phyloP scores from a whole-genome alignment of 2,797 vertebrate species.

The Bufotes viridis region DNA sequence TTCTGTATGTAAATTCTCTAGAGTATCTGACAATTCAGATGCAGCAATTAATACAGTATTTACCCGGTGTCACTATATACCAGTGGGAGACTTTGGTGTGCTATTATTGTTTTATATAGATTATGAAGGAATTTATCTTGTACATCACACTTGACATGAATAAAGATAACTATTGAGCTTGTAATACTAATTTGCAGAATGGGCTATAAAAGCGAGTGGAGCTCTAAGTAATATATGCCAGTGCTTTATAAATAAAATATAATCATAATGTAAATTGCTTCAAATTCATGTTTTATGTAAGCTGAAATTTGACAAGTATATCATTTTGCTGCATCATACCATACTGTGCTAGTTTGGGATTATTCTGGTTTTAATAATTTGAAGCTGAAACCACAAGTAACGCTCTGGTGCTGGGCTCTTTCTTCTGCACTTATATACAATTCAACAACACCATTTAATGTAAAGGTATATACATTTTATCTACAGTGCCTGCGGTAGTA shows the following conservation, averaged over 20 bases:
- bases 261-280: constrained; percentile 10
- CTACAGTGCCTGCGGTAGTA: background rate
- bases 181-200: constrained; percentile 5
- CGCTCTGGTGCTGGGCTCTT: background rate
- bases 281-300: constrained; percentile 13
- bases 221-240: background rate
- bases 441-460: background rate
- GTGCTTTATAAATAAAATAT: constrained; percentile 26
- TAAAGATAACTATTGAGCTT: background rate
- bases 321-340: background rate
- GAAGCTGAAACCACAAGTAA: background rate
- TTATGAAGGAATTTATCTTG: background rate
- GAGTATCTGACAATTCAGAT: background rate
- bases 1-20: background rate
- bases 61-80: background rate
- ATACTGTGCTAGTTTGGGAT: background rate
- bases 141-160: constrained; percentile 7
- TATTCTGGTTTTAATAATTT: background rate
- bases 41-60: background rate
- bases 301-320: background rate
- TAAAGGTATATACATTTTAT: background rate
- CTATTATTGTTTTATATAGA: constrained; percentile 10
- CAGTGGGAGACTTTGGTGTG: background rate
- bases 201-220: background rate
- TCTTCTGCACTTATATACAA: background rate